Percentiles rank a stretch among this genome's conserved stretches.
These are phyloP conservation scores for Gadus macrocephalus DNA, from an alignment of 2,113 vertebrate species.

Conservation along the genomic window DNA sequence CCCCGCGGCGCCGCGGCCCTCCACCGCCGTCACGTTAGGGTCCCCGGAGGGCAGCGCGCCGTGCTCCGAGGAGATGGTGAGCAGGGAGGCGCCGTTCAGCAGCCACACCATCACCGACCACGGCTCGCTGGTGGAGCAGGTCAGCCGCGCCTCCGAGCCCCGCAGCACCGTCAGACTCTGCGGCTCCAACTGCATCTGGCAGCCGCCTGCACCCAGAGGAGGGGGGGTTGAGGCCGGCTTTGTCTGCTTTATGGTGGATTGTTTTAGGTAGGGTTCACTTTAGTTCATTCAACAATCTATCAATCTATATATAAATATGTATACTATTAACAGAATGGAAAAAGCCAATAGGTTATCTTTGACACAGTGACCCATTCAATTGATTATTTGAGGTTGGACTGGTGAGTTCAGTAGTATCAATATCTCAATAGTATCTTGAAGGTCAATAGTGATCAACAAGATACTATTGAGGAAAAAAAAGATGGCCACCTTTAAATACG, in stretches of 20 bases:
- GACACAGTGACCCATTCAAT: too few species aligned
- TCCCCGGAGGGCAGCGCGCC: slow-evolving; percentile 54
- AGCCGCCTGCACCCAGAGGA: slow-evolving; percentile 5
- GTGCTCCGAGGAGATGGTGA: slow-evolving; percentile 59
- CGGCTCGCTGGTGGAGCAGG: slow-evolving; percentile 66
- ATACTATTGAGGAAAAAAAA: too few species aligned
- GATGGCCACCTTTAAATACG: too few species aligned
- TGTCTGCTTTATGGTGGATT: neutral
- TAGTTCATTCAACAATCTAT: too few species aligned
- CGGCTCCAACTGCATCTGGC: slow-evolving; percentile 48
- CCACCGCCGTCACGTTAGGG: slow-evolving; percentile 59
- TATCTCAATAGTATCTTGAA: too few species aligned
- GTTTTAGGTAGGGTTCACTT: neutral
- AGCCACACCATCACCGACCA: slow-evolving; percentile 84
- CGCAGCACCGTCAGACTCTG: slow-evolving; percentile 56
- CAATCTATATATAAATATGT: too few species aligned
- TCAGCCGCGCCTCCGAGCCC: slow-evolving; percentile 74
- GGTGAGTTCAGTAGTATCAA: too few species aligned
- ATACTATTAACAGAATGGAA: too few species aligned
- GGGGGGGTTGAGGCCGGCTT: too few species aligned
- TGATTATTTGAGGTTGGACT: too few species aligned
- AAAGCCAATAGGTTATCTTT: too few species aligned
- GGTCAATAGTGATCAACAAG: too few species aligned
- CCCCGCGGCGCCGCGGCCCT: slow-evolving; percentile 24
- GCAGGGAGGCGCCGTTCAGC: slow-evolving; percentile 43